Percentiles rank a stretch among this genome's conserved stretches.
Evolutionary conservation across 2,888 invertebrate genomes (phyloP).

Genomic region (Kuschelorhynchus macadamiae): DNA sequence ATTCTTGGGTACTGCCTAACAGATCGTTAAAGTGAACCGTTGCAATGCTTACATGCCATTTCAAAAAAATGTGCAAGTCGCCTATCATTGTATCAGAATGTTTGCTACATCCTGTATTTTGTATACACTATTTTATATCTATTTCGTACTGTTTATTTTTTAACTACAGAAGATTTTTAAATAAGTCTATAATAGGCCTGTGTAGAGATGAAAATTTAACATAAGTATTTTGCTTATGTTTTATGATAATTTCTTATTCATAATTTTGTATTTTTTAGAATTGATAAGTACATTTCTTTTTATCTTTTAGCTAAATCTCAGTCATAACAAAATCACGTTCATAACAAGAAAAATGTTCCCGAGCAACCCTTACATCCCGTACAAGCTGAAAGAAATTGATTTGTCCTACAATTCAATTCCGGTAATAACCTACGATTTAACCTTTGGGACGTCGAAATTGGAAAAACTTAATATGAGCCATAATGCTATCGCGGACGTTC

Average conservation of each 20-base stretch:
- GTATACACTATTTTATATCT: no score
- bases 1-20: no score
- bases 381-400: constrained; percentile 83
- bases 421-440: constrained; percentile 84
- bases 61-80: no score
- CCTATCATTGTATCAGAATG: no score
- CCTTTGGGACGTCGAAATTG: constrained; percentile 80
- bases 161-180: no score
- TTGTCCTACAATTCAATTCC: constrained; percentile 88
- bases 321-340: constrained; percentile 86
- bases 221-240: constrained; percentile 2
- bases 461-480: constrained; percentile 81
- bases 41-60: no score
- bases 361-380: constrained; percentile 87
- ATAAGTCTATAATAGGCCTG: no score
- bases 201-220: no score
- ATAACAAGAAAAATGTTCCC: constrained; percentile 89
- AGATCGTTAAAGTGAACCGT: no score
- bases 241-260: no score
- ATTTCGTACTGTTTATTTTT: no score
- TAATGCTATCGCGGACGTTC: constrained; percentile 84
- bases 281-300: constrained; percentile 9
- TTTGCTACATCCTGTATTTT: no score
- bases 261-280: constrained; percentile 5
- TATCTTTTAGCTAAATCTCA: constrained; percentile 77